Evolutionary conservation across 1,140 invertebrate species (phyloP), one percentile per base, ranked within the genome.

Genomic region (Cherax destructor): DNA sequence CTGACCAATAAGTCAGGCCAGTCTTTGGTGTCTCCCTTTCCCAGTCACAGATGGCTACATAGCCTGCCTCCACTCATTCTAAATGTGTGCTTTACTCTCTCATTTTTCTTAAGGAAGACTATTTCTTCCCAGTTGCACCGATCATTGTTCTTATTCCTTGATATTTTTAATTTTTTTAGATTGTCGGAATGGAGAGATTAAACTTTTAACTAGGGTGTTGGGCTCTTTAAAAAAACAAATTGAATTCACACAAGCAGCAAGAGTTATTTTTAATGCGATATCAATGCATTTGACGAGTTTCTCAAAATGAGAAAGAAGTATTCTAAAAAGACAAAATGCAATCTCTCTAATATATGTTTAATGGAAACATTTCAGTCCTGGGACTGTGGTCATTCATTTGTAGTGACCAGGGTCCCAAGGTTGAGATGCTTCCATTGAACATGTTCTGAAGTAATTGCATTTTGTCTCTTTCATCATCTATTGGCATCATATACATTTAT

Each of bases 1-100:
- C 76, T 88, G 86, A 88, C 78, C 86, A 81, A 69, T 88, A 78
- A 81, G 78, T 61, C 79, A 78, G 85, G 86, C 78, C 65, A 78
- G 86, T 81, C 86, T 88, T 88, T 69, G 86, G 78, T 88, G 78
- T 81, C 78, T 72, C 59, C 87, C 79, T 88, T 81, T 21, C 85
- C 85, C 72, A 72, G 74, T 69, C 49, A 61, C 18, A 74, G 69
- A 74, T 74, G 69, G 69, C 69, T 74, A 74, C n/a, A n/a, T 30
- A 74, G 69, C 69, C 69, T 30, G 69, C 24, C n/a, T 74, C 11
- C 24, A 50, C 50, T 16, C 24, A 79, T 79, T 30, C 24, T 79
- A 21, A 21, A 52, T 79, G 77, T 50, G 5, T 79, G 77, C 50
- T 79, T 52, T 79, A 47, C 77, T 50, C 50, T 30, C 50, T 79